Evolutionary conservation across 2,888 invertebrate species (phyloP).

Genomic region (Allygus modestus): DNA sequence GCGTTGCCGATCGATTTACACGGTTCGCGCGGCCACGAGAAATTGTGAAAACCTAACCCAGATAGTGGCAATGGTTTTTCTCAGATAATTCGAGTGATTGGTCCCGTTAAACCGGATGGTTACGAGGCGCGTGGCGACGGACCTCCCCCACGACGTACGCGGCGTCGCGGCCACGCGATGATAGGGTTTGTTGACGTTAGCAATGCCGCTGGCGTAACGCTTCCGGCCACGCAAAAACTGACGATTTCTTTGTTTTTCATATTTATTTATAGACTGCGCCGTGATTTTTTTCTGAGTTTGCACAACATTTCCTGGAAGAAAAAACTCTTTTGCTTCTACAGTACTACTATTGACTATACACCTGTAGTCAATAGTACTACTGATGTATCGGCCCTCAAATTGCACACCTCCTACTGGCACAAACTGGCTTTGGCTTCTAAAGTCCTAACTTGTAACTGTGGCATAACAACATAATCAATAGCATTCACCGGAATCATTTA

Average conservation of each 20-base stretch:
- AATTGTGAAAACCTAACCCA: constrained; percentile 59
- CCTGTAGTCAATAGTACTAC: too few species aligned
- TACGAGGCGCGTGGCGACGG: constrained; percentile 10
- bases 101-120: constrained; percentile 29
- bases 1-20: constrained; percentile 43
- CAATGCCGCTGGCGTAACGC: background rate
- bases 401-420: too few species aligned
- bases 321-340: too few species aligned
- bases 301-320: too few species aligned
- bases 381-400: too few species aligned
- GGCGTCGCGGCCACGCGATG: background rate
- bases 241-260: background rate
- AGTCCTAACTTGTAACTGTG: too few species aligned
- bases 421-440: too few species aligned
- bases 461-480: too few species aligned
- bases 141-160: background rate
- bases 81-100: constrained; percentile 46
- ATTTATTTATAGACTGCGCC: too few species aligned
- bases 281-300: too few species aligned
- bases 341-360: too few species aligned
- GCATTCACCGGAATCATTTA: too few species aligned
- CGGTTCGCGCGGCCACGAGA: constrained; percentile 39
- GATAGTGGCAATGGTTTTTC: constrained; percentile 36
- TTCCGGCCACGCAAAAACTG: background rate
- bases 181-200: background rate